phyloP scores from a whole-genome alignment of 2,797 vertebrate species.

The Delichon dasypus region DNA sequence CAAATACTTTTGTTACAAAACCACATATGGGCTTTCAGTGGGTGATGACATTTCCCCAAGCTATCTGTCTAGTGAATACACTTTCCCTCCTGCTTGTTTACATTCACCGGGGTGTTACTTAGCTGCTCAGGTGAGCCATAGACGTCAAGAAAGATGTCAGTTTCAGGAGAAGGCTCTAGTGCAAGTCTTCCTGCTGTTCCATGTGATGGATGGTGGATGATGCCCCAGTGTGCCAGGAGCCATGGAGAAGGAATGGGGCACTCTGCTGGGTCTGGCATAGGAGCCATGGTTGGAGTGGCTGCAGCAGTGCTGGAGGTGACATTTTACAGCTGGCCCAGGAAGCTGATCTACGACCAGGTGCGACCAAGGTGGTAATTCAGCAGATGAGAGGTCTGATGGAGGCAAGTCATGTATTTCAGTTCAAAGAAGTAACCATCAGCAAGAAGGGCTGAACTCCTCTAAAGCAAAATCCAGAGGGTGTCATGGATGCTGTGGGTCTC shows the following conservation, averaged over 20 bases:
- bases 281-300: not conserved
- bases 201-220: not conserved
- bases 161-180: not conserved
- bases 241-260: not conserved
- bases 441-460: not conserved
- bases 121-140: constrained; percentile 20
- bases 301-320: not conserved
- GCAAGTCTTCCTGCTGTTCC: not conserved
- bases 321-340: not conserved
- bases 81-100: constrained; percentile 24
- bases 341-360: not conserved
- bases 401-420: not conserved
- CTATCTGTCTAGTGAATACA: constrained; percentile 28
- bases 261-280: not conserved
- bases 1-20: constrained; percentile 37
- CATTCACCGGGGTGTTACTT: constrained; percentile 3
- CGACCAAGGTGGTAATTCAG: not conserved
- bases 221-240: accelerated
- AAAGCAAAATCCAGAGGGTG: not conserved
- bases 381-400: not conserved
- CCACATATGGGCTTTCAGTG: constrained; percentile 30
- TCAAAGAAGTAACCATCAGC: not conserved
- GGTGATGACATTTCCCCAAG: constrained; percentile 3
- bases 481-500: not conserved
- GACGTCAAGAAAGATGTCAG: not conserved